A percentile compares a stretch with the other conserved stretches of the same genome.
Conservation (phyloP, 2,888 invertebrate species). For the Polia nebulosa region DNA sequence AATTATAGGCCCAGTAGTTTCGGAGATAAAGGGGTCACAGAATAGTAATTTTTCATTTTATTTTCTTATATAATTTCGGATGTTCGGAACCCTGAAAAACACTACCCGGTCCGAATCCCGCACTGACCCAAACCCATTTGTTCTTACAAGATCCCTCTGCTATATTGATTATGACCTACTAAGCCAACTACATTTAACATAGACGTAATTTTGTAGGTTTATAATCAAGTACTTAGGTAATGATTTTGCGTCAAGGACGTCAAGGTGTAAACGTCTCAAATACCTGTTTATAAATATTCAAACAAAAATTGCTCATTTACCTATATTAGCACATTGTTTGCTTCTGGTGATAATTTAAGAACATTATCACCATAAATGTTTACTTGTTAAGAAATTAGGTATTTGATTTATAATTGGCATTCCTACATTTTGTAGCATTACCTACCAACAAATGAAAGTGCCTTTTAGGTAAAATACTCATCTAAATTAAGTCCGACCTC, state of each 20-base stretch:
- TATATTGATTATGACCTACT: neutral
- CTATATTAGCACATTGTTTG: neutral
- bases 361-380: neutral
- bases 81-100: no score
- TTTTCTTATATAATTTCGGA: no score
- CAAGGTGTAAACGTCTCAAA: neutral
- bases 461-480: neutral
- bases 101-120: no score
- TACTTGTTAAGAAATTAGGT: neutral
- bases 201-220: neutral
- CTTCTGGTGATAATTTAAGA: conserved; percentile 8
- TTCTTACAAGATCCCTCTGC: neutral
- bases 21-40: no score
- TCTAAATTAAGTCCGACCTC: neutral
- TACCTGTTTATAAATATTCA: neutral
- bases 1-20: no score
- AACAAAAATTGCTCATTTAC: conserved; percentile 8
- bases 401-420: neutral
- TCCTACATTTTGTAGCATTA: neutral
- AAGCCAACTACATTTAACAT: neutral
- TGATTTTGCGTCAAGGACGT: conserved; percentile 21
- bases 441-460: neutral
- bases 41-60: no score
- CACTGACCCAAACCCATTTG: neutral
- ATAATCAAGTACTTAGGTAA: conserved; percentile 3